Evolutionary conservation across 1,140 invertebrate species (phyloP), one percentile per base, ranked within the genome.

Genomic region (Metaphire vulgaris): DNA sequence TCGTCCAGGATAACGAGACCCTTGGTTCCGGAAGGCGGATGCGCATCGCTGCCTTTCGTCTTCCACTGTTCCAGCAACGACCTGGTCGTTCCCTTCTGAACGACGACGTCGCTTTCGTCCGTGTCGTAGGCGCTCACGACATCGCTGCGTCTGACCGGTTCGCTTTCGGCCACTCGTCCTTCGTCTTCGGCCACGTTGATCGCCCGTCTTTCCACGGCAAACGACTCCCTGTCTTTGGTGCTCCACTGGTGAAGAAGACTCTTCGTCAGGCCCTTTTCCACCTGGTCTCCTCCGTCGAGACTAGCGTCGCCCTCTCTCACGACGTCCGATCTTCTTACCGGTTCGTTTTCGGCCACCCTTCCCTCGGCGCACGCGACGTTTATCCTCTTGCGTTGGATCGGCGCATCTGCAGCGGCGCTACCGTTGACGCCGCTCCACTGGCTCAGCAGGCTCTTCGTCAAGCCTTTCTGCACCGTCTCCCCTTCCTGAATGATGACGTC

Each of bases 151-250:
- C 32, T 41, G 2, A 74, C 31, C 2, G 76, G 76, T 41, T 74
- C 72, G 32, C 56, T 77, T 69, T 77, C 76, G 26, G 41, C 33
- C 56, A 77, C 67, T 0, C 26, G 30, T 1, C 72, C 33, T 1
- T 77, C 76, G 1, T 69, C 72, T 34, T 74, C 72, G 26, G 33
- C 32, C 28, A 77, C 64, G 29, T 74, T 76, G 32, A 77, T 77
- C 2, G 41, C 72, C 29, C 33, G 30, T 71, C 26, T 71, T 71
- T n/a, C 2, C 28, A 66, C 29, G 33, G 64, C 16, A 6, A 31
- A 29, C n/a, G 31, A 32, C 28, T 31, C 1, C n/a, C 33, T 6
- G 26, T 29, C n/a, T 71, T 30, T 71, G 69, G 31, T 71, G 30
- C 2, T 68, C 69, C 69, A 71, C 32, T 71, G 69, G n/a, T 28